A percentile compares a stretch with the other conserved stretches of the same genome.
phyloP scores from a whole-genome alignment of 2,797 vertebrate genomes.

The Euthynnus affinis region DNA sequence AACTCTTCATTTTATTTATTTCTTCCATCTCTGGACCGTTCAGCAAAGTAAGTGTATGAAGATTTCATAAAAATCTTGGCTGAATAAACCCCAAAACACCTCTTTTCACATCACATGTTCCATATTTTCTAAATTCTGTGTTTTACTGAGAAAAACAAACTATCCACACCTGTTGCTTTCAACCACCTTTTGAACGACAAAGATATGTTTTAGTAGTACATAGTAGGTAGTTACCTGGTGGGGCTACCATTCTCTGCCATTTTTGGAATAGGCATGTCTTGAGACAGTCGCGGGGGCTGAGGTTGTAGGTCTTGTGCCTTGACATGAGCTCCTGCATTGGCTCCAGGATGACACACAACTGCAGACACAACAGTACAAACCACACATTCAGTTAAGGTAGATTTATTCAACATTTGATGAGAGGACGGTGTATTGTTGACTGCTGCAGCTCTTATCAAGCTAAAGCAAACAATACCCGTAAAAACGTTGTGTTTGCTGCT shows the following conservation, averaged over 20 bases:
- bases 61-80: background rate
- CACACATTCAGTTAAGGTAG: constrained; percentile 27
- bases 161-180: background rate
- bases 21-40: background rate
- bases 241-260: constrained; percentile 99
- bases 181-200: background rate
- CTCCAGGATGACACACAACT: constrained; percentile 99
- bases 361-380: constrained; percentile 59
- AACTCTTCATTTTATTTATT: background rate
- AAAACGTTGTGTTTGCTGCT: constrained; percentile 56
- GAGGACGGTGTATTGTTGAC: constrained; percentile 14
- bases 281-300: constrained; percentile 98
- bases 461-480: constrained; percentile 46
- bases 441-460: constrained; percentile 35
- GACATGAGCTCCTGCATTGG: constrained; percentile 99
- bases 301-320: constrained; percentile 99
- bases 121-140: background rate
- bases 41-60: background rate
- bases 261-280: constrained; percentile 99
- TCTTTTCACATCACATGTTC: background rate
- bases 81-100: constrained; percentile 1
- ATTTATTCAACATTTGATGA: constrained; percentile 42
- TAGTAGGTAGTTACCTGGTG: constrained; percentile 90
- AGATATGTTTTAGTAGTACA: background rate
- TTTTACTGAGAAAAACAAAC: background rate